Evolutionary conservation across 2,113 vertebrate genomes (phyloP), one percentile per base, ranked within the genome.

Genomic region (Pteropus alecto): DNA sequence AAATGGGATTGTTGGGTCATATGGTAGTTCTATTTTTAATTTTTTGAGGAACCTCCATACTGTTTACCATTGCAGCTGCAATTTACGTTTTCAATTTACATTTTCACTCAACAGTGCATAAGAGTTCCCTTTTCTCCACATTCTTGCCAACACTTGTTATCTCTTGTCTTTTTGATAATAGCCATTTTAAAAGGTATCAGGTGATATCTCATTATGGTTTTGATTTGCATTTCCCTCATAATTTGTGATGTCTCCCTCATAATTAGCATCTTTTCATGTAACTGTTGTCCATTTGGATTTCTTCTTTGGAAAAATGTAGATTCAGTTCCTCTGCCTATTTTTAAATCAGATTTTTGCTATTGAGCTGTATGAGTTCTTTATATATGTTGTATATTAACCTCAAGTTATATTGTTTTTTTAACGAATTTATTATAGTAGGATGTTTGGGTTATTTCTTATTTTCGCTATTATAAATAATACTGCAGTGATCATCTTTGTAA

Each of bases 401-500:
- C 33, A 51, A 87, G 41, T 89, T 73, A 81, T 67, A 63, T 67
- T 71, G 14, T 38, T 60, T 13, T 12, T 24, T 82, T 89, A 94
- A 22, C 24, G 90, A n/a, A 46, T 87, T 43, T 88, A n/a, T 54
- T 63, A 56, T 46, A 11, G 18, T 78, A 93, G 63, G 15, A 51
- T 93, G 89, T 78, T 81, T 87, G 46, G n/a, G 3, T 93, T 84
- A 38, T 82, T 76, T 48, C 10, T 84, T 35, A 24, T 30, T 58
- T 94, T 98, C 38, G 16, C 63, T 77, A 7, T 35, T 88, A 58
- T n/a, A 76, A 82, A 63, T 90, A 81, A 58, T 84, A 54, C 51
- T 35, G 11, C 56, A 82, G 0, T 93, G 46, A 71, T 71, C 58
- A 86, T 93, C 43, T 63, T 87, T 70, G 56, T 46, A 78, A 91